Evolutionary conservation across 2,888 invertebrate species (phyloP), one percentile per base, ranked within the genome.

Genomic region (Tanytarsus gracilentus): DNA sequence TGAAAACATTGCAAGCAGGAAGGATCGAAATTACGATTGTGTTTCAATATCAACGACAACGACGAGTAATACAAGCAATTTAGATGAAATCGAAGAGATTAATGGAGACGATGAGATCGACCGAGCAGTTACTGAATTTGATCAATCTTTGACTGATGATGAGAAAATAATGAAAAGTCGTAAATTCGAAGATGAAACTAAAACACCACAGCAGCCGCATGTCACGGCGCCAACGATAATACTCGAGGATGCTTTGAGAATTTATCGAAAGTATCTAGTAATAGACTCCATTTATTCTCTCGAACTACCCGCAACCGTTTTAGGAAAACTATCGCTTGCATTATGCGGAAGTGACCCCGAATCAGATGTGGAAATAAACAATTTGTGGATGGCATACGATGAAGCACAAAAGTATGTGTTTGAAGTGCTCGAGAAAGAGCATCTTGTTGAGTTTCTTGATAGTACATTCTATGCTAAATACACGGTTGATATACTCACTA

Each of bases 401-500:
- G 78, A 81, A 62, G 83, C 87, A 60, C 86, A 89, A 71, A 79
- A 81, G 64, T 78, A 79, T 70, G 77, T 89, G 62, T 78, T 82
- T 63, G 77, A 79, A 61, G 75, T 81, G 68, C 79, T 94, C 71
- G 84, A 90, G 67, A 78, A 78, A 56, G 81, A 84, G 73, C 85
- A 86, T 76, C 86, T 88, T 70, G 81, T 82, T 67, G 85, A 85
- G 65, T 98, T 93, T 75, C 74, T 88, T 64, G 80, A 83, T 67
- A 94, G 92, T 71, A 86, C 88, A 68, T 88, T 84, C 70, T 89
- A 90, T 74, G 89, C 89, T 69, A 94, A 91, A 76, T 89, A 94
- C 76, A 93, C 94, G 76, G 85, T 97, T 66, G 94, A 97, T 72
- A 80, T 96, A 63, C 78, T 94, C 65, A 91, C 91, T 6, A 83